These are phyloP conservation scores for Hylaeus volcanicus DNA, from an alignment of 1,140 invertebrate species.

Conservation along the genomic window DNA sequence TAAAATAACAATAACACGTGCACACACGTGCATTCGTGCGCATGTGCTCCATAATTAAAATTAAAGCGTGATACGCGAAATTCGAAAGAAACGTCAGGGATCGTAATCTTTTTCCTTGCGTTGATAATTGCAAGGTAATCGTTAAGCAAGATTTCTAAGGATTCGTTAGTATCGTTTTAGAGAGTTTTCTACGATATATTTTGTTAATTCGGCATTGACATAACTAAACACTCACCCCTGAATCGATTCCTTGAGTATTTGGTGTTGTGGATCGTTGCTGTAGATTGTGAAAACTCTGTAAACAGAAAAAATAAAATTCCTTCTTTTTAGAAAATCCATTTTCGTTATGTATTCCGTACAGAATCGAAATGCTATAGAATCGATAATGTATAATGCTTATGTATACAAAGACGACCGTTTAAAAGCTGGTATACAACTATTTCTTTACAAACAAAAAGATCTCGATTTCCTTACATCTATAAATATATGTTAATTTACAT, in stretches of 20 bases:
- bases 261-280: slow-evolving; percentile 79
- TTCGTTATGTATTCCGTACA: no score
- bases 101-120: not conserved
- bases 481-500: not conserved
- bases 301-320: slow-evolving; percentile 29
- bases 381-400: not conserved
- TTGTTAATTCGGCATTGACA: not conserved
- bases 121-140: not conserved
- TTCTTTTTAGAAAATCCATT: not conserved
- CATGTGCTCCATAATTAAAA: slow-evolving; percentile 39
- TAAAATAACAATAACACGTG: slow-evolving; percentile 27
- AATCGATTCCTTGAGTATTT: slow-evolving; percentile 80
- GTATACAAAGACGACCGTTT: no score
- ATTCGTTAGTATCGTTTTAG: not conserved
- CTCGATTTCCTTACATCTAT: not conserved
- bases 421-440: not conserved
- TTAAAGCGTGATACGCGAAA: not conserved
- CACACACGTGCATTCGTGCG: slow-evolving; percentile 11
- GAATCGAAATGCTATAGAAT: no score
- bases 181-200: not conserved
- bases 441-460: no score
- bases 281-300: slow-evolving; percentile 78
- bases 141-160: not conserved
- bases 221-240: slow-evolving; percentile 73
- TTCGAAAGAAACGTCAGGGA: not conserved